phyloP scores from a whole-genome alignment of 2,888 invertebrate species.

The Sphaerophoria rueppellii region DNA sequence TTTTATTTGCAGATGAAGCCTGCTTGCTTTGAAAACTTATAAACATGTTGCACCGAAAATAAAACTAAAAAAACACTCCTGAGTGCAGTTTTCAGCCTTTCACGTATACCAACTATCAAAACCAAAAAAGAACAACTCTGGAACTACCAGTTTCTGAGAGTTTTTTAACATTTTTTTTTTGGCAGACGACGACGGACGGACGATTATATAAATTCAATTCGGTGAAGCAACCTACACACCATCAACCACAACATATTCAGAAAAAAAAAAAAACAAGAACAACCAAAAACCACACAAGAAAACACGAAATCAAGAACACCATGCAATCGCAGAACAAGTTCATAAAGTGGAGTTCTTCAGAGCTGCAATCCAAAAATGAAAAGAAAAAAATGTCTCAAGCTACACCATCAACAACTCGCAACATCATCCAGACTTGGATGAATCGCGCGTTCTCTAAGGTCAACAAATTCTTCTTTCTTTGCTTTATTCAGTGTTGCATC shows the following conservation, averaged over 20 bases:
- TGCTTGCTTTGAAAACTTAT: conserved; percentile 12
- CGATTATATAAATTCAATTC: conserved; percentile 71
- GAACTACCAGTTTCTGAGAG: conserved; percentile 57
- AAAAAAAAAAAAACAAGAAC: neutral
- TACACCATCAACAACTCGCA: neutral
- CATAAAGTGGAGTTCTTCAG: conserved; percentile 60
- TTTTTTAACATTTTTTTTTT: conserved; percentile 27
- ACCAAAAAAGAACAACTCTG: conserved; percentile 41
- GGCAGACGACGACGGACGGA: conserved; percentile 25
- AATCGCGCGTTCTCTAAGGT: conserved; percentile 68
- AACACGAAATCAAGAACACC: conserved; percentile 58
- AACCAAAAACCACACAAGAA: conserved; percentile 50
- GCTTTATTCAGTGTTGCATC: neutral
- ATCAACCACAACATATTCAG: conserved; percentile 30
- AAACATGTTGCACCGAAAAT: conserved; percentile 31
- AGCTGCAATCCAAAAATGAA: conserved; percentile 1
- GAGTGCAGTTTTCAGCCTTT: conserved; percentile 38
- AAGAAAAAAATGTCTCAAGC: neutral
- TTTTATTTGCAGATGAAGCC: conserved; percentile 56
- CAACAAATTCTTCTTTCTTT: conserved; percentile 66
- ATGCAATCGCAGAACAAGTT: conserved; percentile 68
- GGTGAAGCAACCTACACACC: conserved; percentile 62
- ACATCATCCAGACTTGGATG: conserved; percentile 55
- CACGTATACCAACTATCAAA: conserved; percentile 46
- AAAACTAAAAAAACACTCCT: conserved; percentile 13